These are phyloP conservation scores for Ctena decussata DNA, from an alignment of 2,888 invertebrate genomes.

Conservation along the genomic window DNA sequence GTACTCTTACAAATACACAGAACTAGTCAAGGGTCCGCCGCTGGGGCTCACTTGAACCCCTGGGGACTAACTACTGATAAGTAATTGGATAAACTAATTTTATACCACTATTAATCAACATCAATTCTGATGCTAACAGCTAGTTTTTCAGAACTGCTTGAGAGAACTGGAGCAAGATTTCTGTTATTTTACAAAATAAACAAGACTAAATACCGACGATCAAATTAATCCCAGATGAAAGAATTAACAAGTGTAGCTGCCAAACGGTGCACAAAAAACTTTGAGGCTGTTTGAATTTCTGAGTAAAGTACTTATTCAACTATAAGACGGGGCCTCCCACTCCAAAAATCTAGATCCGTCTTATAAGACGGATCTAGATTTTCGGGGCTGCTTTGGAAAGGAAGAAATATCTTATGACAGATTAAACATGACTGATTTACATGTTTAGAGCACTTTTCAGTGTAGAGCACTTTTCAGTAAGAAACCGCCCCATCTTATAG, in stretches of 20 bases:
- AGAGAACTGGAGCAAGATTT: conserved; percentile 51
- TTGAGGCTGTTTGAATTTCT: too few species aligned
- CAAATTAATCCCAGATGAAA: conserved; percentile 54
- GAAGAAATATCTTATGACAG: too few species aligned
- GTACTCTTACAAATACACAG: conserved; percentile 6
- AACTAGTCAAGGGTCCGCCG: conserved; percentile 38
- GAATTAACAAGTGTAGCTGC: neutral
- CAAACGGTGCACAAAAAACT: too few species aligned
- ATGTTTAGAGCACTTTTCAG: too few species aligned
- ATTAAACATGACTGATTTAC: too few species aligned
- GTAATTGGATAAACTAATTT: conserved; percentile 64
- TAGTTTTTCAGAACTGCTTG: conserved; percentile 57
- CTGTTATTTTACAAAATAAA: conserved; percentile 60
- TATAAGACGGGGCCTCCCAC: too few species aligned
- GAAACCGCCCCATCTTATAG: too few species aligned
- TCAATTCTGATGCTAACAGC: conserved; percentile 5
- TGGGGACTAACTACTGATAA: conserved; percentile 48
- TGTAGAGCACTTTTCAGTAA: too few species aligned
- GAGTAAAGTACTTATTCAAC: too few species aligned
- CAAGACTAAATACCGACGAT: conserved; percentile 22
- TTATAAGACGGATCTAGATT: too few species aligned
- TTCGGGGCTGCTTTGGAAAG: too few species aligned
- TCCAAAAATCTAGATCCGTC: too few species aligned
- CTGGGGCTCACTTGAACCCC: conserved; percentile 43
- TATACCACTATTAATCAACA: conserved; percentile 7